Evolutionary conservation across 2,888 invertebrate species (phyloP), one percentile per base, ranked within the genome.

Genomic region (Aricia artaxerxes): DNA sequence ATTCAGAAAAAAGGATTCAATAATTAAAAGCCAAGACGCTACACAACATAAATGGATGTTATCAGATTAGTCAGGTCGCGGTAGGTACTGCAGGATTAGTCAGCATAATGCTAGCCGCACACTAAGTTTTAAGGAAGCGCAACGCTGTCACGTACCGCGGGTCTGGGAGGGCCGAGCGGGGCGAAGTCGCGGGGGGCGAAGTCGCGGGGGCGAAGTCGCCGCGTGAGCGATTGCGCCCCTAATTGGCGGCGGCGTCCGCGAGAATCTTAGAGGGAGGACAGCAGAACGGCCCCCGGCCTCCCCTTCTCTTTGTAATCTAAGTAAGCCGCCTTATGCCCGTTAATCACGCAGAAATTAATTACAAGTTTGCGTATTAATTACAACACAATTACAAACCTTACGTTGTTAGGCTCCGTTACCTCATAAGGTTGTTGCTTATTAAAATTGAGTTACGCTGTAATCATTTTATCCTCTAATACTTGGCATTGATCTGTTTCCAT

Each of bases 171-270:
- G 80, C 92, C 91, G 90, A 91, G 92, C 91, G 88, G 86, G 86
- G 85, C 84, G 86, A 84, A 83, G 84, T 81, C 83, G 83, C 80
- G 82, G 77, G 82, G 81, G 84, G 84, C 83, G 83, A 24, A 64
- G 64, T 24, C 80, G 84, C 84, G 86, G 85, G 85, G 84, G 85
- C 87, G 87, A 86, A 85, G 87, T 85, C 83, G 90, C 92, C 92
- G 92, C 91, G 90, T 94, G 95, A 95, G 93, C 92, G 94, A 94
- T 94, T 94, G 94, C 93, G 91, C 89, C 90, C 93, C 93, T 95
- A 95, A 95, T 95, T 94, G 95, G 95, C 92, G 91, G 89, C 91
- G 95, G 94, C 94, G 94, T 93, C 91, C 94, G 94, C 94, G 92
- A 94, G 94, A 95, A 92, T 95, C 95, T 95, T 94, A 92, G 92